Conservation (phyloP, 2,888 invertebrate genomes). For the Schizaphis graminum region DNA sequence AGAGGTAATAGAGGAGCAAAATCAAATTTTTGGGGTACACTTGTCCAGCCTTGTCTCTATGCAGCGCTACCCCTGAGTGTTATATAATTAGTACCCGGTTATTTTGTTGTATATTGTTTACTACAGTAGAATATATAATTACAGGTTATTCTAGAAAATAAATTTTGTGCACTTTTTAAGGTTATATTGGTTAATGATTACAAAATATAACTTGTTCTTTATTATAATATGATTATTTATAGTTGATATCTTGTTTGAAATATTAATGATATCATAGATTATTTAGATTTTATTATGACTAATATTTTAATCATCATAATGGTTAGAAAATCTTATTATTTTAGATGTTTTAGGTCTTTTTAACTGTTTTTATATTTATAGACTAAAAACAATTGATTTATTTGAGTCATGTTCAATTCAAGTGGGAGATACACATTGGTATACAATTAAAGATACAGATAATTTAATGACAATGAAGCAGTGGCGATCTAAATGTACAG, state of each 20-base stretch:
- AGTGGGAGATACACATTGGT: slow-evolving; percentile 89
- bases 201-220: too few species aligned
- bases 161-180: not conserved
- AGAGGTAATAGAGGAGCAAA: too few species aligned
- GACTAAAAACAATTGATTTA: slow-evolving; percentile 86
- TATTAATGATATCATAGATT: not conserved
- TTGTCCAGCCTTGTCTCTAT: too few species aligned
- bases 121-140: not conserved
- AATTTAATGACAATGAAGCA: slow-evolving; percentile 81
- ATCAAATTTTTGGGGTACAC: too few species aligned
- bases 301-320: not conserved
- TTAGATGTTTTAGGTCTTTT: not conserved
- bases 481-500: slow-evolving; percentile 74
- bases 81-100: not conserved
- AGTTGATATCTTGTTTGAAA: not conserved
- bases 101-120: not conserved
- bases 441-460: slow-evolving; percentile 84
- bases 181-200: not conserved
- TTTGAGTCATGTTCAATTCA: slow-evolving; percentile 90
- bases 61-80: too few species aligned
- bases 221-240: not conserved
- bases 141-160: not conserved
- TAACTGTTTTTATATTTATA: slow-evolving; percentile 69
- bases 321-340: not conserved
- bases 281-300: not conserved